These are phyloP conservation scores for Sycon ciliatum DNA, from an alignment of 37 sponge, comb jelly and placozoan species.

Conservation along the genomic window DNA sequence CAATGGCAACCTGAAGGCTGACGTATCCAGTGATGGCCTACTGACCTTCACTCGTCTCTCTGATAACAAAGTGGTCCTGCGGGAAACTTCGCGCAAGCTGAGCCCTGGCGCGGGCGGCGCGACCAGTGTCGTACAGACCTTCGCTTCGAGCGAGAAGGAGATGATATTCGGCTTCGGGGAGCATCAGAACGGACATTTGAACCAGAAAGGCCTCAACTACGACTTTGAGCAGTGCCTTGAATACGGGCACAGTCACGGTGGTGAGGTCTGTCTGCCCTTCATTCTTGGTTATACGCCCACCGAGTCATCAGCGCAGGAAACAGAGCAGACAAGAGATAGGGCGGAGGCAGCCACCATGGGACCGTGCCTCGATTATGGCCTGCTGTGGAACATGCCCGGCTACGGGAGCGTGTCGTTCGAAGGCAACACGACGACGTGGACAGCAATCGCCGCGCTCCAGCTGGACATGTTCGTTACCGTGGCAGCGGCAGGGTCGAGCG, in stretches of 20 bases:
- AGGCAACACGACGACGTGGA: not conserved
- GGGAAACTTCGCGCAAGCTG: not conserved
- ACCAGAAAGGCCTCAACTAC: not conserved
- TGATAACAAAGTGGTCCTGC: not conserved
- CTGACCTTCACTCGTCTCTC: not conserved
- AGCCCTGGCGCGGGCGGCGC: not conserved
- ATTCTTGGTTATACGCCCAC: no score
- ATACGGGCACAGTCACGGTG: not conserved
- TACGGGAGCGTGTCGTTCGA: not conserved
- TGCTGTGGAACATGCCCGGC: not conserved
- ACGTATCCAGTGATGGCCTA: not conserved
- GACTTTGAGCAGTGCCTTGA: not conserved
- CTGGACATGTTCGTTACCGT: not conserved
- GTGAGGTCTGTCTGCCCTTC: not conserved
- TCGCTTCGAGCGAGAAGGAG: not conserved
- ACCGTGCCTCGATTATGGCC: not conserved
- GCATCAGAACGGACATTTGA: not conserved
- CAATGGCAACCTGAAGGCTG: slow-evolving; percentile 1
- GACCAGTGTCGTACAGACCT: not conserved
- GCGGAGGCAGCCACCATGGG: no score
- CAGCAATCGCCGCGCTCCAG: not conserved
- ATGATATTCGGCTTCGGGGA: not conserved
- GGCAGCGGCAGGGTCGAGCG: not conserved
- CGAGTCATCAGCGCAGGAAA: no score
- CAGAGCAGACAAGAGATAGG: no score